Evolutionary conservation across 2,888 invertebrate genomes (phyloP).

Genomic region (Megastigmus dorsalis): DNA sequence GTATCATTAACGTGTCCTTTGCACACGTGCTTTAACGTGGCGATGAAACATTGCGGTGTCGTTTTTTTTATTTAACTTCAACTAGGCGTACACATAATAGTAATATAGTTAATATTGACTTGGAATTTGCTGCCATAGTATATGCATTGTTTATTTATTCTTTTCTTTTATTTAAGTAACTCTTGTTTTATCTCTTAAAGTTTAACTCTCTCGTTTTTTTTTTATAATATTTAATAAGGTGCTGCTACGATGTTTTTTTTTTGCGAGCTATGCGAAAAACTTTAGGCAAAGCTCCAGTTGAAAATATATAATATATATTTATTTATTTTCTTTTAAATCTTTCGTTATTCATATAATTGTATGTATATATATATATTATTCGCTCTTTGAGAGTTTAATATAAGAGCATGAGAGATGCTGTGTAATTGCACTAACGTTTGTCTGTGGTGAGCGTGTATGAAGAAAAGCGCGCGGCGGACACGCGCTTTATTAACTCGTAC

Average conservation of each 20-base stretch:
- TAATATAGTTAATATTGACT: slow-evolving; percentile 51
- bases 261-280: slow-evolving; percentile 25
- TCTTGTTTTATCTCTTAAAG: slow-evolving; percentile 8
- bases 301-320: slow-evolving; percentile 43
- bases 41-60: slow-evolving; percentile 26
- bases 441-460: too few relatives aligned
- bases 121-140: slow-evolving; percentile 38
- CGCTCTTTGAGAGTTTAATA: slow-evolving; percentile 11
- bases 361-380: neutral
- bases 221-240: too few relatives aligned
- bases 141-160: slow-evolving; percentile 14
- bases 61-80: slow-evolving; percentile 33
- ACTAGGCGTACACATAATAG: slow-evolving; percentile 40
- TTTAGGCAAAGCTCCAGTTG: slow-evolving; percentile 32
- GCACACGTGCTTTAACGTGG: neutral
- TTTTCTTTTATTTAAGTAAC: neutral
- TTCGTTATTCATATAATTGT: too few relatives aligned
- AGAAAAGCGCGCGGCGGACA: slow-evolving; percentile 12
- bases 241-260: slow-evolving; percentile 21
- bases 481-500: slow-evolving; percentile 2
- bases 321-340: neutral
- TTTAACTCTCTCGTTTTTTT: too few relatives aligned
- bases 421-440: slow-evolving; percentile 48
- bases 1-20: too few relatives aligned
- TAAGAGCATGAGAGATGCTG: slow-evolving; percentile 32